Evolutionary conservation across 2,888 invertebrate genomes (phyloP), one percentile per base, ranked within the genome.

Genomic region (Tipula confusa): DNA sequence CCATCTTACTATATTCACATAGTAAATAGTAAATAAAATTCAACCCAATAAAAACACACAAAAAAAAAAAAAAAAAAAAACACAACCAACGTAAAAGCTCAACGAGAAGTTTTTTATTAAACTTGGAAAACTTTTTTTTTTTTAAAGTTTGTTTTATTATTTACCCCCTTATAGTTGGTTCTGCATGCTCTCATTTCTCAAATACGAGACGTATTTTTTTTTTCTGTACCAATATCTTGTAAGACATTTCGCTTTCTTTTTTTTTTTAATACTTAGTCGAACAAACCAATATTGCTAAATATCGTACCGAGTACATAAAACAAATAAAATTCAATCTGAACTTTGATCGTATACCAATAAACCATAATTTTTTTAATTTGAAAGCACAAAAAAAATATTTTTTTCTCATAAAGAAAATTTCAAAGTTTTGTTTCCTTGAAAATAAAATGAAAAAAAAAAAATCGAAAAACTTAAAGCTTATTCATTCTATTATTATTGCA

Each of bases 261-360:
- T 64, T 24, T 64, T 18, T 64, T 64, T 64, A 9, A 64, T 64
- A 24, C 24, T 24, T 64, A 64, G 11, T 64, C 64, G 64, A 64
- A 24, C 18, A 24, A 64, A 4, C 64, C 64, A 64, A 64, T 24
- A 64, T 64, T 24, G 33, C 33, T 33, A 9, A n/a, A n/a, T n/a
- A n/a, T n/a, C n/a, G n/a, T n/a, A 11, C 33, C 11, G 1, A 9
- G 9, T 9, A 24, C 9, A 11, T 24, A 24, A n/a, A n/a, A n/a
- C n/a, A n/a, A n/a, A 64, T 64, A 64, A 64, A 64, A 64, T 64
- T 64, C 64, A 64, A 64, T 64, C 64, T 64, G 64, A 64, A 64
- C 64, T 24, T 64, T 24, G 64, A 64, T 64, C 64, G 24, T 64
- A 64, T 64, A 64, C 64, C 64, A 64, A 64, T 64, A 11, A 3